phyloP scores from a whole-genome alignment of 92 coral and sea anemone species.

The Bergia sp. region DNA sequence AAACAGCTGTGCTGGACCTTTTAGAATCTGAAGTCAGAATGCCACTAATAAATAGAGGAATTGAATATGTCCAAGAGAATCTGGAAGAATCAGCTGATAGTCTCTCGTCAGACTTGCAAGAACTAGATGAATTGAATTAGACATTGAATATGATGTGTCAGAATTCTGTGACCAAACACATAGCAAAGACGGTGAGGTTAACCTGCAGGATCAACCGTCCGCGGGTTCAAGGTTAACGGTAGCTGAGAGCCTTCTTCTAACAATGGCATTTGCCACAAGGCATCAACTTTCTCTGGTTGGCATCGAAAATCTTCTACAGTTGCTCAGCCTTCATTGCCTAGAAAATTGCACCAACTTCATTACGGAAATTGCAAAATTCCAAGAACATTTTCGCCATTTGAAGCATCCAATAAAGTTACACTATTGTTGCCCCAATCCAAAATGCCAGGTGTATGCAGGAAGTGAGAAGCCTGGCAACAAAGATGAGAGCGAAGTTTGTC shows the following conservation, averaged over 20 bases:
- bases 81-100: too few species aligned
- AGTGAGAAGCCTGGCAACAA: neutral
- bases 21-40: too few species aligned
- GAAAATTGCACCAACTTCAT: neutral
- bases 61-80: too few species aligned
- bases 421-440: constrained; percentile 20
- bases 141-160: too few species aligned
- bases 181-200: too few species aligned
- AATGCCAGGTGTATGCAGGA: constrained; percentile 10
- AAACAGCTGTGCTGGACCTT: too few species aligned
- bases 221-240: constrained; percentile 1
- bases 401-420: constrained; percentile 16
- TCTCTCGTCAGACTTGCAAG: too few species aligned
- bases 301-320: constrained; percentile 9
- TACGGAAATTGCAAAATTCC: neutral
- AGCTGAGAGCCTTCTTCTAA: constrained; percentile 16
- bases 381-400: constrained; percentile 12
- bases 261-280: constrained; percentile 29
- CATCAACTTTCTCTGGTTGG: constrained; percentile 30
- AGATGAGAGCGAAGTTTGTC: neutral
- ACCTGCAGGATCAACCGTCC: too few species aligned
- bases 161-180: too few species aligned
- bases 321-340: constrained; percentile 20
- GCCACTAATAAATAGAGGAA: too few species aligned
- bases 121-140: too few species aligned